These are phyloP conservation scores for Dendroctonus ponderosae DNA, from an alignment of 1,140 invertebrate genomes.

Conservation along the genomic window DNA sequence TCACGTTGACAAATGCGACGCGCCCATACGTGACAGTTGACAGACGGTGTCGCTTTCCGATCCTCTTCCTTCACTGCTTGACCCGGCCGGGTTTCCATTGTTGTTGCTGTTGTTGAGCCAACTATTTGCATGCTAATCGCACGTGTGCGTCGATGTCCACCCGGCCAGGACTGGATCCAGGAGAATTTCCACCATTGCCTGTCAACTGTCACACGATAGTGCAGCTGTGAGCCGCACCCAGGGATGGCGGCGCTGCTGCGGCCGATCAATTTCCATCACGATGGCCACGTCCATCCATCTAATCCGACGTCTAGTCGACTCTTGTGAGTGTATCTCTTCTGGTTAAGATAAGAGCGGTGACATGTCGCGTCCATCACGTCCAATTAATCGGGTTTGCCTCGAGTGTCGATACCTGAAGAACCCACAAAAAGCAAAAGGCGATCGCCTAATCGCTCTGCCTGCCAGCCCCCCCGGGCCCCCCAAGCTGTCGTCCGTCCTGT, in stretches of 20 bases:
- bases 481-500: too few relatives aligned
- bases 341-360: slow-evolving; percentile 19
- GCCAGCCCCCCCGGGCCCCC: too few relatives aligned
- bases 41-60: slow-evolving; percentile 24
- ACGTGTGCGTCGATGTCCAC: slow-evolving; percentile 15
- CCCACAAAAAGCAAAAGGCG: too few relatives aligned
- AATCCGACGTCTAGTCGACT: slow-evolving; percentile 22
- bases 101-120: slow-evolving; percentile 8
- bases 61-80: slow-evolving; percentile 21
- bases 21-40: slow-evolving; percentile 33
- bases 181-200: too few relatives aligned
- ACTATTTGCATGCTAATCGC: slow-evolving; percentile 23
- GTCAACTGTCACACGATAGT: too few relatives aligned
- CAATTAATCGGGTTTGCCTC: slow-evolving; percentile 28
- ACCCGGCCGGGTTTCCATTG: not conserved
- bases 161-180: too few relatives aligned
- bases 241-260: too few relatives aligned
- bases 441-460: too few relatives aligned
- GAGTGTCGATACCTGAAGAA: slow-evolving; percentile 32
- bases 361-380: slow-evolving; percentile 30
- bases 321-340: slow-evolving; percentile 14
- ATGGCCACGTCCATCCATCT: slow-evolving; percentile 12
- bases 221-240: too few relatives aligned
- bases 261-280: not conserved
- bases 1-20: slow-evolving; percentile 31